Base-by-base conservation (phyloP, 2,797 vertebrate species). In the Nyctibius grandis region DNA sequence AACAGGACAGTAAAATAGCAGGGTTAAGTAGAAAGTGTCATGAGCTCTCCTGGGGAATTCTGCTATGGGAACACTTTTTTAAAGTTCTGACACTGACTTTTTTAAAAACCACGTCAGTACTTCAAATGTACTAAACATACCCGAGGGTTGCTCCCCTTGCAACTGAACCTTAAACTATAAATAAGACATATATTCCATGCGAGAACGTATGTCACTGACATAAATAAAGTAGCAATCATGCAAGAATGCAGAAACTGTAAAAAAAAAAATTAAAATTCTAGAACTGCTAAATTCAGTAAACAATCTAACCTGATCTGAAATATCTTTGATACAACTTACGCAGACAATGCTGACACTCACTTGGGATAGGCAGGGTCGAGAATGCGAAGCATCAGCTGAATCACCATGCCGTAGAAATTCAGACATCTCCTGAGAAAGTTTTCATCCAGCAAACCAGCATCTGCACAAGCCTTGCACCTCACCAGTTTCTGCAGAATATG, bases 341-440 rank as follows among this genome's bases (percentile, higher is more conserved):
- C 20, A 29, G 60, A 56, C 4, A 68, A 68, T 47, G 10, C 42
- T 7, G 19, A 69, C 53, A 98, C 99, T 99, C 94, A 99, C 99
- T 99, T 98, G 36, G 99, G 99, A 88, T 99, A 99, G 64, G 98
- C 98, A 48, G 99, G 99, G 96, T 99, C 99, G 90, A 99, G 98
- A 97, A 99, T 98, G 95, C 99, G 99, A 82, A 99, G 98, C 97
- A 99, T 98, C 95, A 99, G 98, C 98, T 99, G 99, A 91, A 99
- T 99, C 88, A 99, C 98, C 96, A 99, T 99, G 98, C 99, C 99
- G 95, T 99, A 99, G 98, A 99, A 99, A 97, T 99, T 99, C 97
- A 99, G 98, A 97, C 99, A 99, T 97, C 99, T 98, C 96, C 99
- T 98, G 81, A 99, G 98, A 93, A 99, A 98, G 97, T 99, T 99